Conservation (phyloP, 2,113 vertebrate species). For the Noturus placidus region DNA sequence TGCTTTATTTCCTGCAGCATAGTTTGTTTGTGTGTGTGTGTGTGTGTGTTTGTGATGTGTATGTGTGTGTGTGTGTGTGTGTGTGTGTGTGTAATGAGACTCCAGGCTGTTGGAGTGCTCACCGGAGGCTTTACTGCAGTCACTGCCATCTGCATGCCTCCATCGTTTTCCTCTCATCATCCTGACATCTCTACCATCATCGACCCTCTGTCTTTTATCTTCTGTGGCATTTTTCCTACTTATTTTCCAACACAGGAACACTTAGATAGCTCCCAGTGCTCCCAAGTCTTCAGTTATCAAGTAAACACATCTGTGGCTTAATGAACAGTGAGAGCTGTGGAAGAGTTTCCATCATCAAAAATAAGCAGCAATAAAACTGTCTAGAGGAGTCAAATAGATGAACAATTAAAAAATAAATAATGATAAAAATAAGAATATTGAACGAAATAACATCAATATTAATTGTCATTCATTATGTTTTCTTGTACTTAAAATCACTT, state of each 20-base stretch:
- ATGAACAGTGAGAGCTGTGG: background rate
- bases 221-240: background rate
- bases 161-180: constrained; percentile 23
- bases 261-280: constrained; percentile 15
- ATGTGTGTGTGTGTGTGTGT: too few relatives aligned
- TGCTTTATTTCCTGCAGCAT: constrained; percentile 5
- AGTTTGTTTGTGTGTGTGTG: constrained; percentile 11
- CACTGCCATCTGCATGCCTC: constrained; percentile 12
- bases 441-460: background rate
- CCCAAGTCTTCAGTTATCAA: constrained; percentile 10
- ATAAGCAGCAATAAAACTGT: background rate
- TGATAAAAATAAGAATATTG: background rate
- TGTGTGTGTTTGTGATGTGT: constrained; percentile 9
- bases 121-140: constrained; percentile 15
- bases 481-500: background rate
- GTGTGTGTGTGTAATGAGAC: constrained; percentile 24
- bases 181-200: constrained; percentile 16
- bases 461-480: background rate
- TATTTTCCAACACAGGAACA: constrained; percentile 2
- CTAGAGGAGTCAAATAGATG: background rate
- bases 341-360: constrained; percentile 12
- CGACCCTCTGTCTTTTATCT: background rate
- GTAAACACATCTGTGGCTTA: constrained; percentile 17
- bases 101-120: constrained; percentile 27
- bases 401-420: background rate